phyloP scores from a whole-genome alignment of 2,113 vertebrate species.

The Pristiophorus japonicus region DNA sequence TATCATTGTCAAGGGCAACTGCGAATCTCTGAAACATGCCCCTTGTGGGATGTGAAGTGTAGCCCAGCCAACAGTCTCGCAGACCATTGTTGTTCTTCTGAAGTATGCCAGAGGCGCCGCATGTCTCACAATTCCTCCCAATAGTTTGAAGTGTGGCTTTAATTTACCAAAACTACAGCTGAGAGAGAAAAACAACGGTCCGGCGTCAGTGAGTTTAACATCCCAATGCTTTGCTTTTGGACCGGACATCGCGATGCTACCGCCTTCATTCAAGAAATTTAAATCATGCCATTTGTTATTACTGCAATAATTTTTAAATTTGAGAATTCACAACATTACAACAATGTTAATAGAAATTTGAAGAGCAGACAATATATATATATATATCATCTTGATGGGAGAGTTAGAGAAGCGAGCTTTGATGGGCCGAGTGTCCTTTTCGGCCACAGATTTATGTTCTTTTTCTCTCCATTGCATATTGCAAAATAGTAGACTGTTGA shows the following conservation, averaged over 20 bases:
- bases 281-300: not conserved
- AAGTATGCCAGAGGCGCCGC: not conserved
- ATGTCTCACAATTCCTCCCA: not conserved
- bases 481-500: not conserved
- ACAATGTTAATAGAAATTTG: not conserved
- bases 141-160: not conserved
- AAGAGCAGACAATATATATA: not conserved
- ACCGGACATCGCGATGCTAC: not conserved
- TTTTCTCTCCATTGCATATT: not conserved
- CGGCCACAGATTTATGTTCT: not conserved
- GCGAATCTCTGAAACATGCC: not conserved
- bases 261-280: not conserved
- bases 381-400: not conserved
- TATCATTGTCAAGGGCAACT: not conserved
- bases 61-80: not conserved
- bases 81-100: not conserved
- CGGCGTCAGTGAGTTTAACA: not conserved
- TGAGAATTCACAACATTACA: not conserved
- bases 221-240: not conserved
- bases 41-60: not conserved
- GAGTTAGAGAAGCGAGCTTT: not conserved
- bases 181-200: not conserved
- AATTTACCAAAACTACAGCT: not conserved
- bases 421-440: not conserved
- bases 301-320: not conserved